Evolutionary conservation across 2,888 invertebrate species (phyloP), one percentile per base, ranked within the genome.

Genomic region (Ctena decussata): DNA sequence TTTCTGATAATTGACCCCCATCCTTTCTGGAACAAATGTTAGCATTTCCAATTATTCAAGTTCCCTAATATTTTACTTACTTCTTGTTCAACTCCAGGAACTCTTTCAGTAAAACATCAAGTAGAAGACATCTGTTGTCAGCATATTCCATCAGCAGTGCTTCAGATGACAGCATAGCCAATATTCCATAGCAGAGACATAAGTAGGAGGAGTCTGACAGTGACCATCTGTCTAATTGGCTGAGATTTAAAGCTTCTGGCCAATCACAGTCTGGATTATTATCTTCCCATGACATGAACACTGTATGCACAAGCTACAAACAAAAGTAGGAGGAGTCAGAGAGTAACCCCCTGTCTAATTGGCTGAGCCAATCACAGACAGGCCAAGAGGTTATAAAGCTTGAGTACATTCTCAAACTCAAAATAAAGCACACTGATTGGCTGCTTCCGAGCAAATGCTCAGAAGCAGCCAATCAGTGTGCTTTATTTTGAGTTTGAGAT

Each of bases 141-240:
- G 65, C 27, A 11, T 30, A 18, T n/a, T 73, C 53, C 46, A 32
- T 15, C 21, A 88, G 69, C 49, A 92, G 77, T 27, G 87, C 84
- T 69, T 86, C 82, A 49, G 83, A 65, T 35, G 91, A 72, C 41
- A 93, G 77, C 81, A 91, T 89, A 5, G 92, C 87, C 18, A 93
- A 80, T 21, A 90, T 76, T 18, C 92, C 92, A 84, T 91, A 91
- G 75, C 88, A 83, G 37, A 91, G 70, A 73, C 92, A 90, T 44
- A 93, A 82, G 72, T 89, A 84, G 60, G 91, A 78, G 39, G 90
- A 87, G 24, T 78, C 72, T 49, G 92, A 73, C 30, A 92, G 85
- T 32, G 35, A 53, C 27, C 41, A 27, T 15, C 69, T 65, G 1
- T 53, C 32, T 41, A 90, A 76, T 39, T 80, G 75, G 30, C 74